Conservation (phyloP, 2,888 invertebrate genomes). For the Apoda limacodes region DNA sequence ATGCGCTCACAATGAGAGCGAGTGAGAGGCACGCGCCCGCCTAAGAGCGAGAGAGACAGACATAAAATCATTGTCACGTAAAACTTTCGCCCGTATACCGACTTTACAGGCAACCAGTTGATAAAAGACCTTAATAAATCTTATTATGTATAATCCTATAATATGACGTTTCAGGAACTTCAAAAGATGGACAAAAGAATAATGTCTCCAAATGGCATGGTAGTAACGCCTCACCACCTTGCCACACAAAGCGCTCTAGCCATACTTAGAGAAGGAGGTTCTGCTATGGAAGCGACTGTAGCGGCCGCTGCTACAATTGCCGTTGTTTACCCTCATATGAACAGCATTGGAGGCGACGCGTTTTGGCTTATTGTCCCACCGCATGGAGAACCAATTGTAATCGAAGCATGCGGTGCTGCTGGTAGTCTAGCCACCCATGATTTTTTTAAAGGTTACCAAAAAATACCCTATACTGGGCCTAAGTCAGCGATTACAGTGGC, state of each 20-base stretch:
- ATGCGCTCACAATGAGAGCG: too few relatives aligned
- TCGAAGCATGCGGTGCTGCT: constrained; percentile 52
- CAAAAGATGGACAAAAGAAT: constrained; percentile 34
- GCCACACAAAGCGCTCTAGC: constrained; percentile 50
- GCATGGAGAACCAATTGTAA: constrained; percentile 41
- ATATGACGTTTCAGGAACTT: too few relatives aligned
- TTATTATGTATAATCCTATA: too few relatives aligned
- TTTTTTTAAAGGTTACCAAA: constrained; percentile 31
- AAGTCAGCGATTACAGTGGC: constrained; percentile 51
- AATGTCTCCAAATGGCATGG: constrained; percentile 43
- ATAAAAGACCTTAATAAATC: too few relatives aligned
- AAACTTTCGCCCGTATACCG: too few relatives aligned
- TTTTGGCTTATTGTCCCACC: constrained; percentile 59
- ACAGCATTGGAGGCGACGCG: constrained; percentile 51
- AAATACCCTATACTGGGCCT: constrained; percentile 41
- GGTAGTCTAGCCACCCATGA: constrained; percentile 43
- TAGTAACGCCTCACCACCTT: constrained; percentile 54
- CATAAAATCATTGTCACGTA: too few relatives aligned
- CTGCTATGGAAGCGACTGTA: constrained; percentile 54
- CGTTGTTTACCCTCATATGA: constrained; percentile 58
- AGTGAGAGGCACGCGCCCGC: too few relatives aligned
- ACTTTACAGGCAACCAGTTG: too few relatives aligned
- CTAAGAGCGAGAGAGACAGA: too few relatives aligned
- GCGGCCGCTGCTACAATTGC: constrained; percentile 54
- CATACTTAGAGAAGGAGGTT: constrained; percentile 48